These are phyloP conservation scores for Lampris incognitus DNA, from an alignment of 2,113 vertebrate genomes.

Conservation along the genomic window DNA sequence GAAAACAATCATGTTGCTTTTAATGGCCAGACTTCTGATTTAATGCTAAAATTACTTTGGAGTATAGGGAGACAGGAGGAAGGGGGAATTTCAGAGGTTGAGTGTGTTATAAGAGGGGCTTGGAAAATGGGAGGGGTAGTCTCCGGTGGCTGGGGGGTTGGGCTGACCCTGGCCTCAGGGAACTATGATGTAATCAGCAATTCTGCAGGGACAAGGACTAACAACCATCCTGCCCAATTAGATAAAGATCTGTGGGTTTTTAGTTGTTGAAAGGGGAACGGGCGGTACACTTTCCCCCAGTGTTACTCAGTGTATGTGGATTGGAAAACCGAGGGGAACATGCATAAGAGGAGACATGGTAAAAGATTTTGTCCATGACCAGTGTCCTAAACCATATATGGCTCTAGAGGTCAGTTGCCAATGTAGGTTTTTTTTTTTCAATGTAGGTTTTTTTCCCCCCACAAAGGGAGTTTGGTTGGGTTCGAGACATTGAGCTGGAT, in stretches of 20 bases:
- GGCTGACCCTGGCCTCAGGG: conserved; percentile 55
- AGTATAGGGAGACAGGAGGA: conserved; percentile 11
- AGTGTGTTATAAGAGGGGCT: conserved; percentile 2
- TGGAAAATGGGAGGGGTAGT: conserved; percentile 40
- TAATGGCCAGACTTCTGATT: conserved; percentile 69
- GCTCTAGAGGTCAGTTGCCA: too few relatives aligned
- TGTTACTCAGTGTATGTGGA: background rate
- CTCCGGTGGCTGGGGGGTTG: conserved; percentile 23
- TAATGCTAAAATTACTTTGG: conserved; percentile 66
- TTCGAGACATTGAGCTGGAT: too few relatives aligned
- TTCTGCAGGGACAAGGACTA: conserved; percentile 31
- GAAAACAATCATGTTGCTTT: conserved; percentile 44
- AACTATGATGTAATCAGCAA: conserved; percentile 57
- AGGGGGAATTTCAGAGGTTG: conserved; percentile 39
- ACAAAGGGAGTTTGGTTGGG: too few relatives aligned
- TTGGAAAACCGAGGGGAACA: background rate
- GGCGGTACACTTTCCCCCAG: background rate
- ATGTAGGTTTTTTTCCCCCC: too few relatives aligned
- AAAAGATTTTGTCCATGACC: background rate
- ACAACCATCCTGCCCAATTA: conserved; percentile 35
- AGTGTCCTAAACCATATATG: too few relatives aligned
- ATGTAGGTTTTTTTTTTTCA: too few relatives aligned
- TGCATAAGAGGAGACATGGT: conserved; percentile 1
- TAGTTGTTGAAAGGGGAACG: background rate
- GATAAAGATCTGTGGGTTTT: conserved; percentile 30